These are phyloP conservation scores for Thysanoteuthis rhombus DNA, from an alignment of 2,888 invertebrate species.

Conservation along the genomic window DNA sequence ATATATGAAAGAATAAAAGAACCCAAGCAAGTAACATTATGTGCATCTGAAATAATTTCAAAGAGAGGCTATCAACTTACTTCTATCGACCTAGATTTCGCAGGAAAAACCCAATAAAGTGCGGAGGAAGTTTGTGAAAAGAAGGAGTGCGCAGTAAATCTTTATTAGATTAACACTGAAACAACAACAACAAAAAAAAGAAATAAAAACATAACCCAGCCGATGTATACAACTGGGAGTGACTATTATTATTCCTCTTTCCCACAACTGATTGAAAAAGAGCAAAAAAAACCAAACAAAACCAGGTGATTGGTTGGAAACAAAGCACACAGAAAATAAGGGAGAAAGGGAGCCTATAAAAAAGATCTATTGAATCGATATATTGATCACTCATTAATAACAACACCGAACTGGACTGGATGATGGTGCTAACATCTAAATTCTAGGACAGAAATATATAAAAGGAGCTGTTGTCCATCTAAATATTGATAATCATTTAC, in stretches of 20 bases:
- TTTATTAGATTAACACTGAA: background rate
- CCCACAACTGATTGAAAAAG: background rate
- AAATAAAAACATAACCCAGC: background rate
- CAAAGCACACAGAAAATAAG: background rate
- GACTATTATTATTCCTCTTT: background rate
- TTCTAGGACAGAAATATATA: background rate
- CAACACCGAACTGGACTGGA: background rate
- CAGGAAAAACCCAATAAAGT: background rate
- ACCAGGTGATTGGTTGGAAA: background rate
- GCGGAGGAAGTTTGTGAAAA: background rate
- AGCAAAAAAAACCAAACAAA: no score
- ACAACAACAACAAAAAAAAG: background rate
- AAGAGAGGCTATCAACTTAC: background rate
- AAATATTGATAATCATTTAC: background rate
- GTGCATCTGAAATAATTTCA: background rate
- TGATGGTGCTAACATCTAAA: background rate
- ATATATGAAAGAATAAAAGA: background rate
- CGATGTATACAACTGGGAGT: background rate
- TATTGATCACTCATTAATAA: background rate
- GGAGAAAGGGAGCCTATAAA: background rate
- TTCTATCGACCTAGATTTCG: background rate
- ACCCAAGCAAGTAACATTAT: background rate
- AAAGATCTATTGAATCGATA: background rate
- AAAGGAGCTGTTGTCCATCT: background rate
- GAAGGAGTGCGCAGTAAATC: background rate